A percentile compares a stretch with the other conserved stretches of the same genome.
Evolutionary conservation across 2,797 vertebrate genomes (phyloP).

Genomic region (Cynodonichthys magdalenae): DNA sequence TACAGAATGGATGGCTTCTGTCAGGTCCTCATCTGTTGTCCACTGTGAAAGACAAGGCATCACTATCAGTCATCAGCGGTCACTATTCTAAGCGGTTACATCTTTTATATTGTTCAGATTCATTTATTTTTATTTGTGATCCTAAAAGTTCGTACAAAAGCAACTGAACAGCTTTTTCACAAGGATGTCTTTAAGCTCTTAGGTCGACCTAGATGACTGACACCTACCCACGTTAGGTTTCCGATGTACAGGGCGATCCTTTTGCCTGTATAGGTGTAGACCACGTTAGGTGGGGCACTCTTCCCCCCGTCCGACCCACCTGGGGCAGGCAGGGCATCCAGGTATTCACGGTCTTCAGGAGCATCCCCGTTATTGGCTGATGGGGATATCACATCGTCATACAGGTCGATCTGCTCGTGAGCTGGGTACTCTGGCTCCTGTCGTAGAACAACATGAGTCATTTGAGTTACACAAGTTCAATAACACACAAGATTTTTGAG

Average conservation of each 20-base stretch:
- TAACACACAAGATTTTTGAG: too few relatives aligned
- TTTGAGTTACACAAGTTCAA: too few relatives aligned
- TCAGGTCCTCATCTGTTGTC: slow-evolving; percentile 99
- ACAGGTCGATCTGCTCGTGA: slow-evolving; percentile 97
- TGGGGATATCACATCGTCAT: slow-evolving; percentile 97
- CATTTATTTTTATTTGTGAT: neutral
- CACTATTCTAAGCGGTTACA: neutral
- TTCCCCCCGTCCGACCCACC: slow-evolving; percentile 92
- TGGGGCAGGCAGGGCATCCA: slow-evolving; percentile 91
- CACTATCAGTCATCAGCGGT: neutral
- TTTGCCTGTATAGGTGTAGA: slow-evolving; percentile 96
- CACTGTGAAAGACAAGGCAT: slow-evolving; percentile 82
- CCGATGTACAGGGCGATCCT: slow-evolving; percentile 97
- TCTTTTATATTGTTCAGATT: neutral
- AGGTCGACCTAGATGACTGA: neutral
- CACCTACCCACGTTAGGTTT: slow-evolving; percentile 96
- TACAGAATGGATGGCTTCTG: slow-evolving; percentile 94
- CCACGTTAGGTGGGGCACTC: slow-evolving; percentile 90
- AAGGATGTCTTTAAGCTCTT: too few relatives aligned
- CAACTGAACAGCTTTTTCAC: too few relatives aligned
- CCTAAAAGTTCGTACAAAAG: too few relatives aligned
- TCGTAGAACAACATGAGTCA: slow-evolving; percentile 23
- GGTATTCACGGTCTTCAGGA: slow-evolving; percentile 95
- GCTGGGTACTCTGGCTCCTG: slow-evolving; percentile 96
- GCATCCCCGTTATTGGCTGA: slow-evolving; percentile 99